Evolutionary conservation across 1,140 invertebrate genomes (phyloP).

Genomic region (Diorhabda sublineata): DNA sequence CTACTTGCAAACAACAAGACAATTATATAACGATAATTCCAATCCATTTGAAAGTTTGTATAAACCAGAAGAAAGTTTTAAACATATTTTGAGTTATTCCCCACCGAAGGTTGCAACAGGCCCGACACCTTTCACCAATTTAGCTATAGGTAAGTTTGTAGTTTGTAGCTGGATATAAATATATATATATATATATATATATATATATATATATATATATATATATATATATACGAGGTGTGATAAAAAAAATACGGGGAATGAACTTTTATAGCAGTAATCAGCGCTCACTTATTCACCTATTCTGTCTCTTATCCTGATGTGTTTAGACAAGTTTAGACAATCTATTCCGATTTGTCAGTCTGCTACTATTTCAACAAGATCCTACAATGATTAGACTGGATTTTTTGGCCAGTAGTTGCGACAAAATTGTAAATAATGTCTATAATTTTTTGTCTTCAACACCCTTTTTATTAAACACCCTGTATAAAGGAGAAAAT

Average conservation of each 20-base stretch:
- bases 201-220: background rate
- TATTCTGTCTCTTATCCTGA: constrained; percentile 14
- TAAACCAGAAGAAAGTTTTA: constrained; percentile 32
- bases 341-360: too few relatives aligned
- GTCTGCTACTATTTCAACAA: too few relatives aligned
- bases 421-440: too few relatives aligned
- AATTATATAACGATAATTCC: constrained; percentile 70
- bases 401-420: too few relatives aligned
- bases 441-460: too few relatives aligned
- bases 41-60: constrained; percentile 69
- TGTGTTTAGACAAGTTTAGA: background rate
- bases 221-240: constrained; percentile 9
- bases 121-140: constrained; percentile 47
- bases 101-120: constrained; percentile 40
- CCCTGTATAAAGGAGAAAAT: too few relatives aligned
- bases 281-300: constrained; percentile 24
- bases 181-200: too few relatives aligned
- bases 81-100: constrained; percentile 26
- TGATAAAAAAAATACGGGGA: too few relatives aligned
- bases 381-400: too few relatives aligned
- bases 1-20: constrained; percentile 74
- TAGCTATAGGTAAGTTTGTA: constrained; percentile 21
- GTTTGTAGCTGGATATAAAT: too few relatives aligned
- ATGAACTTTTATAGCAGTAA: constrained; percentile 18
- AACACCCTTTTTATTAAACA: too few relatives aligned